Evolutionary conservation across 2,797 vertebrate genomes (phyloP).

Genomic region (Chaetodon trifasciatus): DNA sequence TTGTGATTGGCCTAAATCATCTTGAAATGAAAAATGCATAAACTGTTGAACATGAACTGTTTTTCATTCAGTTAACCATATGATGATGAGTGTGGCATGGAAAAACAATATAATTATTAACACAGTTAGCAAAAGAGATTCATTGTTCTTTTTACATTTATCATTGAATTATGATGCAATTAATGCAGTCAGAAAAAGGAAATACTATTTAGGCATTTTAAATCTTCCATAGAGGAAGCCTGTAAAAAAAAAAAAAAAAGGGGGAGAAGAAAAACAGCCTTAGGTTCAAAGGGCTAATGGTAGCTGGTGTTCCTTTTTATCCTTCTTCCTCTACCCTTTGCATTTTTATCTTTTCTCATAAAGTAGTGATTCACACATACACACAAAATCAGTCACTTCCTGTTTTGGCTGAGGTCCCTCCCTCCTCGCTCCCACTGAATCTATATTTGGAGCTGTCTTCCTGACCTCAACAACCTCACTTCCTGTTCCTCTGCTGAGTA

Average conservation of each 20-base stretch:
- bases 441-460: constrained; percentile 80
- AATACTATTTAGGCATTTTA: background rate
- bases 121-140: background rate
- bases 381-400: constrained; percentile 54
- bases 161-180: background rate
- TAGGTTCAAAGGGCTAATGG: background rate
- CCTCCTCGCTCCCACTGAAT: constrained; percentile 48
- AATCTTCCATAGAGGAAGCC: background rate
- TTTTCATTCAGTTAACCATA: background rate
- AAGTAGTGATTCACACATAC: constrained; percentile 25
- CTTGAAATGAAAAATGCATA: too few relatives aligned
- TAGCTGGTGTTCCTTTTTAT: background rate
- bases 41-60: too few relatives aligned
- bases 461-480: constrained; percentile 77
- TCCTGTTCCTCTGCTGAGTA: constrained; percentile 76
- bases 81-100: background rate
- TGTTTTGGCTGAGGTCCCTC: constrained; percentile 57
- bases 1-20: too few relatives aligned
- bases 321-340: background rate
- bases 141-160: background rate
- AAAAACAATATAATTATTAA: background rate
- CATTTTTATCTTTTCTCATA: constrained; percentile 16
- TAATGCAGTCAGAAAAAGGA: background rate
- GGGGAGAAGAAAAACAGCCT: background rate
- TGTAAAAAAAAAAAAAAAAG: background rate